phyloP scores from a whole-genome alignment of 37 sponge, comb jelly and placozoan genomes.

The Beroe ovata region DNA sequence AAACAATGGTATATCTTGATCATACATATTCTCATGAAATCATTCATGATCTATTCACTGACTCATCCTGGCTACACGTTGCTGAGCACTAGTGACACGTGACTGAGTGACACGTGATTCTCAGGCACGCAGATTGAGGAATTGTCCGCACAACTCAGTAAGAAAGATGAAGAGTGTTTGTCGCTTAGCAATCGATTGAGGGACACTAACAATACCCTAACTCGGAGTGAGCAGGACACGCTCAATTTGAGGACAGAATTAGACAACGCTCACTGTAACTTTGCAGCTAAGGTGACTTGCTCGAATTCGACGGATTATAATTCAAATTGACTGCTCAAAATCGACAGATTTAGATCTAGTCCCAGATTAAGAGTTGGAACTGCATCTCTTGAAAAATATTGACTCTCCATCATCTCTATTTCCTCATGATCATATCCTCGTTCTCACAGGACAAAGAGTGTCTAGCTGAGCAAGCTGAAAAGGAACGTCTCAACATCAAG shows the following conservation, averaged over 20 bases:
- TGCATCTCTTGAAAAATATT: no score
- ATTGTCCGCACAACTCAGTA: neutral
- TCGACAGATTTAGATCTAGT: no score
- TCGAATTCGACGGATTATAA: no score
- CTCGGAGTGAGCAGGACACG: neutral
- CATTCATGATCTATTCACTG: no score
- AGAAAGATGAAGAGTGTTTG: constrained; percentile 2
- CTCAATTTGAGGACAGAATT: neutral
- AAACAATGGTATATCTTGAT: no score
- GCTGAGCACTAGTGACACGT: no score
- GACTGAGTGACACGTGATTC: no score
- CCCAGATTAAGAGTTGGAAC: no score
- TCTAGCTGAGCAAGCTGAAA: neutral
- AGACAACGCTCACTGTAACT: neutral
- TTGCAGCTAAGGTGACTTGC: constrained; percentile 11
- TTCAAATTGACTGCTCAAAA: no score
- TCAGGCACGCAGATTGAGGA: constrained; percentile 34
- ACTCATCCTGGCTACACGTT: no score
- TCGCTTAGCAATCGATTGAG: neutral
- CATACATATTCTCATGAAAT: no score
- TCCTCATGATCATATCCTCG: neutral
- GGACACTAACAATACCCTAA: constrained; percentile 7
- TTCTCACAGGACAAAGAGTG: constrained; percentile 25
- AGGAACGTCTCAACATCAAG: neutral
- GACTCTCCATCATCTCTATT: no score